phyloP scores from a whole-genome alignment of 2,113 vertebrate genomes.

The Irena cyanogastra region DNA sequence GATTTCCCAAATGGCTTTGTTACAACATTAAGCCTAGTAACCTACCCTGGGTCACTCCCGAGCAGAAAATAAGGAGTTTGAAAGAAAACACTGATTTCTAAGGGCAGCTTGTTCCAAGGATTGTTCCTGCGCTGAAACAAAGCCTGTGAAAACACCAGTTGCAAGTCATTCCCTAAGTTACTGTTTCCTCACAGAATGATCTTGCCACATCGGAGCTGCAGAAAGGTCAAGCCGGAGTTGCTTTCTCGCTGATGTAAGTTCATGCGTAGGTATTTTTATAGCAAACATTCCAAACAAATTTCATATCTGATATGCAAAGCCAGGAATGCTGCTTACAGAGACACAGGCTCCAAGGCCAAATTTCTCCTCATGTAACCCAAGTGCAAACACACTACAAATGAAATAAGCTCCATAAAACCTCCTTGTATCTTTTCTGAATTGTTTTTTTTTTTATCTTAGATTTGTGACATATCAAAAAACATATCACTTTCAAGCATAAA shows the following conservation, averaged over 20 bases:
- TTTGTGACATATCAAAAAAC: background rate
- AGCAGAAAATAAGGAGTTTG: background rate
- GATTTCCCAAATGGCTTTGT: constrained; percentile 18
- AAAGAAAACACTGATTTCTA: background rate
- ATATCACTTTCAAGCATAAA: background rate
- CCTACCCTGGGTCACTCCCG: background rate
- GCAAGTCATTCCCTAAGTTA: background rate
- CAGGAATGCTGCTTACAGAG: background rate
- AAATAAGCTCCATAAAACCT: background rate
- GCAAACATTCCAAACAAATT: constrained; percentile 54
- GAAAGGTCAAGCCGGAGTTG: background rate
- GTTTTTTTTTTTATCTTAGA: background rate
- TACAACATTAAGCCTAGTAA: background rate
- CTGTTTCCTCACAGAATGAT: background rate
- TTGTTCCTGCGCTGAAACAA: background rate
- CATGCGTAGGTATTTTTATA: constrained; percentile 2
- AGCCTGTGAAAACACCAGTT: background rate
- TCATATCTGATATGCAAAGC: background rate
- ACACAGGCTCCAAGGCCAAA: background rate
- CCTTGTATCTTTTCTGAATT: background rate
- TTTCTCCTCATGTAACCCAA: background rate
- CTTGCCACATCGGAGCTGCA: background rate
- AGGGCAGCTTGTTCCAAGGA: background rate
- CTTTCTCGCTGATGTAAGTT: background rate
- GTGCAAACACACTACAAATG: background rate